Base-by-base conservation (phyloP, 2,888 invertebrate species). In the Tryphoninae sp. region DNA sequence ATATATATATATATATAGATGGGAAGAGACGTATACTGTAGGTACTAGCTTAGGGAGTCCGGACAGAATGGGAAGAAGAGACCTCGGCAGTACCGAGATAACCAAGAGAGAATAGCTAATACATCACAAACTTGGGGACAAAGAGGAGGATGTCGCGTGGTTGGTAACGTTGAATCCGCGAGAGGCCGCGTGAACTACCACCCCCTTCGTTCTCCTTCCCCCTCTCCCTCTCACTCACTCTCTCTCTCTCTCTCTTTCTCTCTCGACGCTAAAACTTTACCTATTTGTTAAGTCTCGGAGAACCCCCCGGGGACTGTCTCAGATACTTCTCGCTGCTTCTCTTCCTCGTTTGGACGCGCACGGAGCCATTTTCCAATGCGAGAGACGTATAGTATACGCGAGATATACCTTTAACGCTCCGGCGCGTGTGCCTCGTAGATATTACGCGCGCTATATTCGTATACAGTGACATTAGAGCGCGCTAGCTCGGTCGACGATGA, bases 91-190 rank as follows among this genome's bases (percentile, higher is more conserved):
- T 67, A 61, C 40, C 73, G 77, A 72, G 80, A 72, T 76, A 76
- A 62, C 72, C 77, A 73, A 69, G 78, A 83, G 85, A 87, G 88
- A 87, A 88, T 89, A 87, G 89, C 91, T 91, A 91, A 92, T 92
- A 91, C 89, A 92, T 92, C 90, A 92, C 90, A 90, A 92, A 92
- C 90, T 92, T 92, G 86, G 86, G 86, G 87, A 91, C 92, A 92
- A 92, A 90, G 91, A 90, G 90, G 86, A 91, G 92, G 90, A 91
- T 90, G 91, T 89, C 89, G 91, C 86, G 86, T 86, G 86, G 89
- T 82, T 84, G 85, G 86, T 62, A 84, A 85, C 87, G 86, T 88
- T 87, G 90, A 89, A 91, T 90, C 89, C 90, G 86, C 86, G 86
- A 80, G 85, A 84, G 86, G 85, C 85, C 80, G 83, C 84, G 83